phyloP scores from a whole-genome alignment of 2,888 invertebrate species.

The Lepidonotus clava region DNA sequence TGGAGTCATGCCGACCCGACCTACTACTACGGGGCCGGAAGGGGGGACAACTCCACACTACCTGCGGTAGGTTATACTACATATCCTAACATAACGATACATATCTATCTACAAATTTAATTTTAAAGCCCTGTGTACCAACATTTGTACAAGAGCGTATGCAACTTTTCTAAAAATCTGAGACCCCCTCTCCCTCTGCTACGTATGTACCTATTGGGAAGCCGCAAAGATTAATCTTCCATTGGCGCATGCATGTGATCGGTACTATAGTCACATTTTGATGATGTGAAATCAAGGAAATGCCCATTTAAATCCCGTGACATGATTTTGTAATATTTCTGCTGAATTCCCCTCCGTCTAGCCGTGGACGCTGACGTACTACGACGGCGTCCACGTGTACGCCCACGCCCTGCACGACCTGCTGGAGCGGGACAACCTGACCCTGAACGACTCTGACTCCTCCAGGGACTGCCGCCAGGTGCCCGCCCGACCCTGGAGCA shows the following conservation, averaged over 20 bases:
- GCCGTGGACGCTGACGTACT: constrained; percentile 49
- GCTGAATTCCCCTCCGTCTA: too few species aligned
- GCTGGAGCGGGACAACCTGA: constrained; percentile 44
- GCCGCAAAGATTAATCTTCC: too few species aligned
- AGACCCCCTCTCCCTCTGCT: too few species aligned
- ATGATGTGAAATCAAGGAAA: too few species aligned
- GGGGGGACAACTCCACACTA: neutral
- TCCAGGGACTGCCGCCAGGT: constrained; percentile 19
- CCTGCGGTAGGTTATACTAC: constrained; percentile 16
- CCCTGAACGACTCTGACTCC: neutral
- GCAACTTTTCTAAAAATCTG: too few species aligned
- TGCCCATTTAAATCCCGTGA: too few species aligned
- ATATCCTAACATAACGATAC: too few species aligned
- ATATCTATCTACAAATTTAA: neutral
- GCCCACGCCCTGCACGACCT: constrained; percentile 59
- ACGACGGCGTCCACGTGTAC: constrained; percentile 55
- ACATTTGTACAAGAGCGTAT: too few species aligned
- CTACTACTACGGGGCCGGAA: constrained; percentile 43
- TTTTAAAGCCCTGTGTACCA: neutral
- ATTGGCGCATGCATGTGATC: too few species aligned
- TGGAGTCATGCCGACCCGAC: constrained; percentile 34
- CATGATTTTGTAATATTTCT: too few species aligned
- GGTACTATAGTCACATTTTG: too few species aligned
- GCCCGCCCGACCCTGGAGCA: constrained; percentile 84
- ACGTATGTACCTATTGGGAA: too few species aligned